Conservation (phyloP, 2,113 vertebrate species). For the Elgaria multicarinata region DNA sequence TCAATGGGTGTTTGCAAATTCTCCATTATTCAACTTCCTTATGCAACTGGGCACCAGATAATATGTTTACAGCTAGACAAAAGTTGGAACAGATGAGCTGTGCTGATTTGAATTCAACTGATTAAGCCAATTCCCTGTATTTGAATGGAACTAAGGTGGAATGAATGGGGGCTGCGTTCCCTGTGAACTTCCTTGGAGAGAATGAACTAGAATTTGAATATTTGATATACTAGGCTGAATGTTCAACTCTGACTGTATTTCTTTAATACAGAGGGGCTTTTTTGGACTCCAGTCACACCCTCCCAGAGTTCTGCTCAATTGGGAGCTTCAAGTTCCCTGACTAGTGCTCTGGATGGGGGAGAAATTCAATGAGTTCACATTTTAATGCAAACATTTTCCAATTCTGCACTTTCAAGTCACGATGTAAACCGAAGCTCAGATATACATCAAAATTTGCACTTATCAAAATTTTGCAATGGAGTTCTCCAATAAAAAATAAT, state of each 20-base stretch:
- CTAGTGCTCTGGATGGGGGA: not conserved
- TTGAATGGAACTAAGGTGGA: not conserved
- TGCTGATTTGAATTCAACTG: not conserved
- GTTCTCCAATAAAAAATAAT: no score
- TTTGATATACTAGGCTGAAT: not conserved
- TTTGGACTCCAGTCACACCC: not conserved
- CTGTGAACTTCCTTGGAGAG: not conserved
- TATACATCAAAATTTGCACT: no score
- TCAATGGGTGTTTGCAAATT: not conserved
- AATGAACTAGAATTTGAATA: not conserved
- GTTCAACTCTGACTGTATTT: not conserved
- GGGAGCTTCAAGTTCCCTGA: not conserved
- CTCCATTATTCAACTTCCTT: conserved; percentile 13
- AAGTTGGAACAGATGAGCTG: not conserved
- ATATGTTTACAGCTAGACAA: not conserved
- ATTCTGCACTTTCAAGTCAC: no score
- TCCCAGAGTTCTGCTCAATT: not conserved
- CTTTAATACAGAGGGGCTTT: no score
- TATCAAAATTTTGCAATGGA: no score
- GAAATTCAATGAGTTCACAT: no score
- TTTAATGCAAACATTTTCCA: no score
- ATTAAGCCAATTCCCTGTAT: not conserved
- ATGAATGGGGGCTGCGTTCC: not conserved
- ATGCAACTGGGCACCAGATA: not conserved
- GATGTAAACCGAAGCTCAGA: no score